Conservation (phyloP, 2,113 vertebrate genomes). For the Nothoprocta pentlandii region DNA sequence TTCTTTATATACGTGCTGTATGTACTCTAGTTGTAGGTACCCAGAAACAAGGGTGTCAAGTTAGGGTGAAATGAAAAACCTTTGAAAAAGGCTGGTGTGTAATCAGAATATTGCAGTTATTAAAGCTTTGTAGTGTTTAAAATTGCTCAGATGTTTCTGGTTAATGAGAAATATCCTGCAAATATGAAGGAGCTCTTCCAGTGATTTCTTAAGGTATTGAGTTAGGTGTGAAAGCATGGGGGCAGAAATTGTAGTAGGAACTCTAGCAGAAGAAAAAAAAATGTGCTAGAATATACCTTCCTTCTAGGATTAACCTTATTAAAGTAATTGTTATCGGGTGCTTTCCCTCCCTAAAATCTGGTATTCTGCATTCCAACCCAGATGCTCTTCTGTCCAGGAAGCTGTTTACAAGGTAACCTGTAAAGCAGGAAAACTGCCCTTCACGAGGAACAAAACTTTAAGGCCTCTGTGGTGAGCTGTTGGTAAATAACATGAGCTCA, state of each 20-base stretch:
- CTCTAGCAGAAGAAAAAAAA: neutral
- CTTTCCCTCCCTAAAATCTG: neutral
- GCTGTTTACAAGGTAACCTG: neutral
- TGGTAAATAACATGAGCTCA: neutral
- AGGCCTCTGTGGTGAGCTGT: neutral
- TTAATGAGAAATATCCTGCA: neutral
- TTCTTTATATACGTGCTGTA: neutral
- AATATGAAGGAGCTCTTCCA: neutral
- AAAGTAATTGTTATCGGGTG: neutral
- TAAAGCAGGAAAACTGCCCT: neutral
- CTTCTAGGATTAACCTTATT: neutral
- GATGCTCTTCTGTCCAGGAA: neutral
- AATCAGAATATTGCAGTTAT: neutral
- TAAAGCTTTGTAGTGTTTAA: neutral
- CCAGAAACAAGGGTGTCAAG: neutral
- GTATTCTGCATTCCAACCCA: neutral
- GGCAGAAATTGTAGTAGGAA: neutral
- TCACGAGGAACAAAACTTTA: neutral
- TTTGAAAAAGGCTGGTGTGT: neutral
- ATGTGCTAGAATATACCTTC: neutral
- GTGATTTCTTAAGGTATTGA: neutral
- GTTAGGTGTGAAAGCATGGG: neutral
- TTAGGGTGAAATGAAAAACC: neutral
- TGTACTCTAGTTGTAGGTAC: neutral
- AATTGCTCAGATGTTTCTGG: neutral